phyloP scores from a whole-genome alignment of 2,113 vertebrate species.

The Notechis scutatus region DNA sequence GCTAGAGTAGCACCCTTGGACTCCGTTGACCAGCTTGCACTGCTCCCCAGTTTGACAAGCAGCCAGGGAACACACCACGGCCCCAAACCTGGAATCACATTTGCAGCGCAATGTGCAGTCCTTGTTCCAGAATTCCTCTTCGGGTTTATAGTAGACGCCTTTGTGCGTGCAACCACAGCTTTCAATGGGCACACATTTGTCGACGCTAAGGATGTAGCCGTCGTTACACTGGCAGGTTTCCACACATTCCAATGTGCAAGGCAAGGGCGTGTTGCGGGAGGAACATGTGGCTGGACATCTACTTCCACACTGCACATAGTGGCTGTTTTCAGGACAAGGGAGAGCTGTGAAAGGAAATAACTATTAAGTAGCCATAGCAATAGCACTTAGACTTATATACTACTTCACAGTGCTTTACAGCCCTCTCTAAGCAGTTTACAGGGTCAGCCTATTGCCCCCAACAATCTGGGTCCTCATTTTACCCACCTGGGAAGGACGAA shows the following conservation, averaged over 20 bases:
- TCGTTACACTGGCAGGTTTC: constrained; percentile 6
- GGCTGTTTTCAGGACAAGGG: constrained; percentile 4
- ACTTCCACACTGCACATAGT: background rate
- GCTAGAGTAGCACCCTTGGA: background rate
- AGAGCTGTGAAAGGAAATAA: background rate
- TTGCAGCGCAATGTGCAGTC: background rate
- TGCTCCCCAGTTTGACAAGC: background rate
- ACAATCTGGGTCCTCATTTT: too few species aligned
- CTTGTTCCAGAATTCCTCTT: background rate
- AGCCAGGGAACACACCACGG: background rate
- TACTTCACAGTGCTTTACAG: too few species aligned
- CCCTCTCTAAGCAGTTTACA: too few species aligned
- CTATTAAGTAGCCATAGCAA: too few species aligned
- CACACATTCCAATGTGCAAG: background rate
- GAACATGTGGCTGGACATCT: background rate
- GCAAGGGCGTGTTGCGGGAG: too few species aligned
- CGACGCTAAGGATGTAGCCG: background rate
- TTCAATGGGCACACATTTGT: background rate
- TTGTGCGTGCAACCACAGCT: constrained; percentile 3
- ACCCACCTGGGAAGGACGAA: too few species aligned
- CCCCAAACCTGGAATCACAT: background rate
- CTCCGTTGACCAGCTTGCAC: background rate
- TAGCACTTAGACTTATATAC: too few species aligned
- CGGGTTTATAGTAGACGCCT: background rate
- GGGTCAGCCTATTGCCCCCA: too few species aligned